Conservation (phyloP, 2,113 vertebrate genomes). For the Cromileptes altivelis region DNA sequence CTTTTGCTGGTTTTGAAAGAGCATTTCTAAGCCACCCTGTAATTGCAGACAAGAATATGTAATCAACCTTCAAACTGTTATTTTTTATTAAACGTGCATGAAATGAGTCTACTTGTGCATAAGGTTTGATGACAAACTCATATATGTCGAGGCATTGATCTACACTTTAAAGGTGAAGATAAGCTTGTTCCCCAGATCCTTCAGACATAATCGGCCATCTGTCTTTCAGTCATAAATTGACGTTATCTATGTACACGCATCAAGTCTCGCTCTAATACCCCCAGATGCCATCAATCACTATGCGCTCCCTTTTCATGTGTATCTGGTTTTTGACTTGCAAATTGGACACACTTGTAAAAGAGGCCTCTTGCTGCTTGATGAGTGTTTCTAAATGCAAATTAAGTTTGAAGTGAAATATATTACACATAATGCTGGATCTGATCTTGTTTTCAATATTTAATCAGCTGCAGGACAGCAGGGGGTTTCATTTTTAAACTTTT, state of each 20-base stretch:
- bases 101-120: neutral
- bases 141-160: neutral
- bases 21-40: neutral
- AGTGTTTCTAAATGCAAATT: neutral
- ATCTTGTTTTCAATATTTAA: neutral
- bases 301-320: neutral
- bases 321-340: neutral
- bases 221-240: no score
- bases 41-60: no score
- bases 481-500: neutral
- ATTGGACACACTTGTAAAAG: neutral
- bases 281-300: neutral
- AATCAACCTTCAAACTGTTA: neutral
- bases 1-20: neutral
- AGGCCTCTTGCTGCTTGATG: neutral
- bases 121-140: neutral
- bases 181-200: neutral
- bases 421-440: neutral
- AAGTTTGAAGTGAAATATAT: neutral
- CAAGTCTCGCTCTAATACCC: neutral
- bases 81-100: neutral
- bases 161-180: neutral
- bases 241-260: neutral
- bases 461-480: neutral
- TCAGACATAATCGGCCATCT: neutral